These are phyloP conservation scores for Melanerpes aurifrons DNA, from an alignment of 2,113 vertebrate genomes.

Conservation along the genomic window DNA sequence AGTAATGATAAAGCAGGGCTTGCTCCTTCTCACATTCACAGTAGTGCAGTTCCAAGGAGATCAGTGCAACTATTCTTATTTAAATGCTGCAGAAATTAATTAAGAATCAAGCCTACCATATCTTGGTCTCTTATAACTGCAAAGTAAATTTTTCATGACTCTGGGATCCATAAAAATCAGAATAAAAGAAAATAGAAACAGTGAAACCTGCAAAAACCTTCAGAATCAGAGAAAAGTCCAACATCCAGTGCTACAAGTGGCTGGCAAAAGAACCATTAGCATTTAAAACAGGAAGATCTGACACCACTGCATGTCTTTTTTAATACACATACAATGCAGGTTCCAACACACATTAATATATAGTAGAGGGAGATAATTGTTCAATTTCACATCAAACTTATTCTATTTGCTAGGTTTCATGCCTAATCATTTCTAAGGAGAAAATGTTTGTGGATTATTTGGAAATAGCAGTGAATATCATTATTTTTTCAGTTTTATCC, in stretches of 20 bases:
- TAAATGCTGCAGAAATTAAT: background rate
- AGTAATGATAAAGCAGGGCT: background rate
- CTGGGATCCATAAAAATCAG: no score
- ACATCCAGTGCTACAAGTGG: background rate
- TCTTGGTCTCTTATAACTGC: background rate
- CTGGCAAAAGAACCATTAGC: background rate
- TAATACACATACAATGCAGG: background rate
- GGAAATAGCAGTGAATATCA: background rate
- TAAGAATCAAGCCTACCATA: background rate
- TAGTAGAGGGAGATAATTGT: rapidly evolving
- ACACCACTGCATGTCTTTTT: background rate
- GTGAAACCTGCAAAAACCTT: background rate
- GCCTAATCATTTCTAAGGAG: background rate
- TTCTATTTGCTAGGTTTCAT: background rate
- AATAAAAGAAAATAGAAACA: background rate
- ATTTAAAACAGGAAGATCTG: background rate
- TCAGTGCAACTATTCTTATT: background rate
- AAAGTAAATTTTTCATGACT: background rate
- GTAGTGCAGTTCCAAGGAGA: background rate
- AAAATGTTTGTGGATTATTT: background rate
- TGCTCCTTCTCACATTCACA: background rate
- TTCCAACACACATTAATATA: background rate
- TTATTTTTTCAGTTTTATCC: background rate
- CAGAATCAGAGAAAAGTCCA: background rate
- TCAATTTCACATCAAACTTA: background rate